Base-by-base conservation (phyloP, 2,797 vertebrate genomes). In the Spea hammondii region DNA sequence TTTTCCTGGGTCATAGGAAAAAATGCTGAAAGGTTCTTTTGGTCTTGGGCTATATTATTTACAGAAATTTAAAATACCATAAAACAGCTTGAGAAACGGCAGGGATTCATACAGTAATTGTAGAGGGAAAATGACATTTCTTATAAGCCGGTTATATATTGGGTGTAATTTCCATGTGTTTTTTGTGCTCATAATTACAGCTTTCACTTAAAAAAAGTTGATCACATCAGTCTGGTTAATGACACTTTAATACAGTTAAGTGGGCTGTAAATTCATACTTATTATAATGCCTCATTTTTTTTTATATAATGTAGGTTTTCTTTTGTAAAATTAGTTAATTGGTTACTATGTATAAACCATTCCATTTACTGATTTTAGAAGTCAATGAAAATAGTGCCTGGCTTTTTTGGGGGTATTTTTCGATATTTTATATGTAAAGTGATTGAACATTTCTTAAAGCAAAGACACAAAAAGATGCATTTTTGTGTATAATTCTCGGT, bases 31-130 rank as follows among this genome's bases (percentile, higher is more conserved):
- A 86, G 79, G 83, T 83, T 85, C 83, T 78, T 78, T 79, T 11
- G 81, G 62, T 72, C 87, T 87, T 84, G 74, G 78, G 87, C 80
- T 92, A 82, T 86, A 88, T 94, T 93, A 93, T 95, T 94, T 89
- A 93, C 79, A 74, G 90, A 90, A 32, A 84, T 92, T 89, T 91
- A 91, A 92, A 93, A 93, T 94, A 90, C 91, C 88, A 91, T 89
- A 91, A 93, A 93, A 85, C 91, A 94, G 92, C 87, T 92, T 89
- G 88, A 86, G 86, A 89, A 88, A 89, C 91, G 89, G 88, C 81
- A 86, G 87, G 89, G 90, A 86, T 66, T 70, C 68, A 71, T 84
- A 77, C 85, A 89, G 83, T 91, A 87, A 90, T 91, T 89, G 59
- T 32, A 17, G 59, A 84, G 86, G 11, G 65, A 49, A 86, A 82